Evolutionary conservation across 2,797 vertebrate species (phyloP).

Genomic region (Cygnus olor): DNA sequence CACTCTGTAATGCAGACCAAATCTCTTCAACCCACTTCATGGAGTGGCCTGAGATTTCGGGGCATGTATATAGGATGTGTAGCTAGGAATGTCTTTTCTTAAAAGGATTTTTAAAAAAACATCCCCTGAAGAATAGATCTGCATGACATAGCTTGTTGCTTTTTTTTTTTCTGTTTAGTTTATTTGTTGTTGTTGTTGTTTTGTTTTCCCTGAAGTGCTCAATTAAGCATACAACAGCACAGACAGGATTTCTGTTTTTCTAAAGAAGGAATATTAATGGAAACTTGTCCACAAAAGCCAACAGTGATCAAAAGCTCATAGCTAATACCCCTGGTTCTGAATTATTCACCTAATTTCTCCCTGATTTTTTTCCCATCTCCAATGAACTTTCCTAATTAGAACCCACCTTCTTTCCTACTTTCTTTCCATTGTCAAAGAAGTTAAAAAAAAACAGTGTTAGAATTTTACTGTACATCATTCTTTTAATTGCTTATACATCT

Average conservation of each 20-base stretch:
- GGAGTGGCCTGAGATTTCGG: neutral
- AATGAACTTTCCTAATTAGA: neutral
- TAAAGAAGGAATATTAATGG: slow-evolving; percentile 29
- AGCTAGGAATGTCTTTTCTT: neutral
- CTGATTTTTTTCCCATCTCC: neutral
- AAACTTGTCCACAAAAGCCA: slow-evolving; percentile 12
- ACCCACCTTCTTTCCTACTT: neutral
- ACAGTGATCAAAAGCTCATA: neutral
- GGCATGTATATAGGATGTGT: neutral
- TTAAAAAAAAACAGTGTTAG: neutral
- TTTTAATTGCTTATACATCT: neutral
- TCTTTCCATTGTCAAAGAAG: neutral
- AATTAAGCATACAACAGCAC: slow-evolving; percentile 26
- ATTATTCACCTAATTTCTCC: neutral
- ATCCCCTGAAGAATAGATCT: neutral
- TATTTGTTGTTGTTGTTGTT: neutral
- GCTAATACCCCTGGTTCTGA: neutral
- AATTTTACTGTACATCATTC: neutral
- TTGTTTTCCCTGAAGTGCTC: neutral
- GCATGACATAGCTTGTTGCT: neutral
- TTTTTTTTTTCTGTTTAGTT: neutral
- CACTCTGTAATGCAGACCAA: neutral
- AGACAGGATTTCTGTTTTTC: slow-evolving; percentile 31
- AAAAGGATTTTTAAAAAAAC: neutral
- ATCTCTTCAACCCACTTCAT: neutral